Conservation (phyloP, 2,113 vertebrate species). For the Gadus chalcogrammus region DNA sequence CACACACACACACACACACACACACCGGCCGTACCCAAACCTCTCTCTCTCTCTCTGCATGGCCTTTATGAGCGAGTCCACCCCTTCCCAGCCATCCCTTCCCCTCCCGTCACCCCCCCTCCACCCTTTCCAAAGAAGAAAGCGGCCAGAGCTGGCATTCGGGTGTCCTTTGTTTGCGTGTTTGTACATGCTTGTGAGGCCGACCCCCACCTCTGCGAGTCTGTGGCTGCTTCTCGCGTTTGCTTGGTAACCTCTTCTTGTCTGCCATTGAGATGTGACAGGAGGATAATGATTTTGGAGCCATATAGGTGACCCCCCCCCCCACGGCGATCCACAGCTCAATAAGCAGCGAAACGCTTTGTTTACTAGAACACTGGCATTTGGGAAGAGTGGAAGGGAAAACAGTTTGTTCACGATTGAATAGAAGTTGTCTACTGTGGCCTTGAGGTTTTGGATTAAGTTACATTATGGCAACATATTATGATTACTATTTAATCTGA, state of each 20-base stretch:
- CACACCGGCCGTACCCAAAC: conserved; percentile 8
- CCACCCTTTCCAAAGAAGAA: neutral
- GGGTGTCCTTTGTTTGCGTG: conserved; percentile 39
- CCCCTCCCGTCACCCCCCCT: neutral
- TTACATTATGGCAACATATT: too few species aligned
- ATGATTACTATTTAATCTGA: too few species aligned
- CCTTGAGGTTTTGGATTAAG: too few species aligned
- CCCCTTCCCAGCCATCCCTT: neutral
- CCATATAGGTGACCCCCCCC: too few species aligned
- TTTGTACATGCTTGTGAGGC: conserved; percentile 42
- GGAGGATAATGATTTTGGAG: neutral
- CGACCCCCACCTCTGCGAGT: conserved; percentile 26
- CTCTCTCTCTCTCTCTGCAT: conserved; percentile 8
- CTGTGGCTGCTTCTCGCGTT: conserved; percentile 34
- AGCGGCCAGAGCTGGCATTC: conserved; percentile 25
- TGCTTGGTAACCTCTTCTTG: conserved; percentile 45
- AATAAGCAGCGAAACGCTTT: too few species aligned
- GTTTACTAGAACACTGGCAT: too few species aligned
- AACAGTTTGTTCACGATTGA: too few species aligned
- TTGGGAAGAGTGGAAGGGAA: too few species aligned
- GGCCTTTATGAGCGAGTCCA: conserved; percentile 38
- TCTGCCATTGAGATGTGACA: conserved; percentile 44
- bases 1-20: too few species aligned
- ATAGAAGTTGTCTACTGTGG: too few species aligned
- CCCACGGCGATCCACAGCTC: too few species aligned